A percentile compares a stretch with the other conserved stretches of the same genome.
Evolutionary conservation across 1,140 invertebrate genomes (phyloP).

Genomic region (Callitettix versicolor): DNA sequence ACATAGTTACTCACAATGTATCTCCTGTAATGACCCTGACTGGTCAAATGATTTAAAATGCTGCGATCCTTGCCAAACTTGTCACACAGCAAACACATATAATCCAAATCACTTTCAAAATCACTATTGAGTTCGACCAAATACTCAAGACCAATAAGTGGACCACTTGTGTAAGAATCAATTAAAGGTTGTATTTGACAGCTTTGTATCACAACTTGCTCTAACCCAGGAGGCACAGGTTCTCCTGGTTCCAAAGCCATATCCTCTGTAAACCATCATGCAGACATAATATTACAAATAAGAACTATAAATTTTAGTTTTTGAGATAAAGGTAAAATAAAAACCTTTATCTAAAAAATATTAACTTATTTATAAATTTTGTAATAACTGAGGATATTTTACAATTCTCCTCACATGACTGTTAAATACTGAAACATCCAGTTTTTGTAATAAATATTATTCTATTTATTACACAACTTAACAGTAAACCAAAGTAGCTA

Average conservation of each 20-base stretch:
- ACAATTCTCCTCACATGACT: too few species aligned
- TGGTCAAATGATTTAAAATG: slow-evolving; percentile 61
- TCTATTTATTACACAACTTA: too few species aligned
- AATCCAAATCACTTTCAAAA: slow-evolving; percentile 48
- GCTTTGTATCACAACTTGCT: slow-evolving; percentile 45
- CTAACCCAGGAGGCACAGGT: slow-evolving; percentile 57
- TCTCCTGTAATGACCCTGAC: slow-evolving; percentile 54
- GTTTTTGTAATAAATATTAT: too few species aligned
- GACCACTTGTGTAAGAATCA: slow-evolving; percentile 34
- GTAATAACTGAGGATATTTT: neutral
- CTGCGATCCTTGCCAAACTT: slow-evolving; percentile 63
- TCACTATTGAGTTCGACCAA: slow-evolving; percentile 29
- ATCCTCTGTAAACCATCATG: neutral
- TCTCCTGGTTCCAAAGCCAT: slow-evolving; percentile 45
- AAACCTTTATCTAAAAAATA: neutral
- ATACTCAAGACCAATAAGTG: slow-evolving; percentile 42
- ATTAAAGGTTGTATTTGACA: slow-evolving; percentile 42
- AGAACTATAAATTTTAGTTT: neutral
- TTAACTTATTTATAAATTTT: neutral
- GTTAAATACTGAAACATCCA: too few species aligned
- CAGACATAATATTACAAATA: neutral
- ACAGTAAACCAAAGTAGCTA: too few species aligned
- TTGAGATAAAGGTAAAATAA: neutral
- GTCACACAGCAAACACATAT: slow-evolving; percentile 61
- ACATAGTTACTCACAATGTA: slow-evolving; percentile 42